Evolutionary conservation across 2,113 vertebrate species (phyloP).

Genomic region (Menura novaehollandiae): DNA sequence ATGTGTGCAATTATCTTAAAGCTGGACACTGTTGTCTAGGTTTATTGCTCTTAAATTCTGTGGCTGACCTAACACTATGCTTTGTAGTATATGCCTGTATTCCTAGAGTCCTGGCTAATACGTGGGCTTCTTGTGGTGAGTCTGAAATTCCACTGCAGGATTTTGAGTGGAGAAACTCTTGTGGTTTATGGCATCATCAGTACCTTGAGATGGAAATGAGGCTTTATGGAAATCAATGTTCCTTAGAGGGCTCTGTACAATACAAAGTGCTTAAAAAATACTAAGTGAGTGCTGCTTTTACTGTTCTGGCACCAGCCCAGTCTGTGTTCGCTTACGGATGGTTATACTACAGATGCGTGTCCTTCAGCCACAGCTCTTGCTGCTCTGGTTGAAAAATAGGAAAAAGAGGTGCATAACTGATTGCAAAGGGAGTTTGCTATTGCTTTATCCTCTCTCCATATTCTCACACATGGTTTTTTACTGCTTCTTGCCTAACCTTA

Average conservation of each 20-base stretch:
- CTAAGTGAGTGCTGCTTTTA: conserved; percentile 21
- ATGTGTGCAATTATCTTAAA: neutral
- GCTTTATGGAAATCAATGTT: conserved; percentile 31
- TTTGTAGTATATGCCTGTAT: neutral
- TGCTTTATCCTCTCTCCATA: neutral
- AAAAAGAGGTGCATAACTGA: neutral
- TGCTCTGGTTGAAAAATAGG: neutral
- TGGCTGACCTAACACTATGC: neutral
- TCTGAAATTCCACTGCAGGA: neutral
- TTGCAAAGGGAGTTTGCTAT: neutral
- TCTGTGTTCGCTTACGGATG: neutral
- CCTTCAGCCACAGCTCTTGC: neutral
- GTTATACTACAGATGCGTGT: neutral
- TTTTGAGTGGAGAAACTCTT: neutral
- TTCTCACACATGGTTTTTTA: neutral
- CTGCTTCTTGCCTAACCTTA: neutral
- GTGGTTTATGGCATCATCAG: conserved; percentile 41
- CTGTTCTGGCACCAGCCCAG: neutral
- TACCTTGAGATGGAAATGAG: conserved; percentile 17
- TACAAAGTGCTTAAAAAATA: conserved; percentile 44
- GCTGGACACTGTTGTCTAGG: neutral
- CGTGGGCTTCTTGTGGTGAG: neutral
- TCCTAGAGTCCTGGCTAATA: neutral
- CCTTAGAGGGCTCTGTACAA: conserved; percentile 10
- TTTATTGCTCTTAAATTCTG: neutral